Evolutionary conservation across 2,113 vertebrate genomes (phyloP).

Genomic region (Ptilonorhynchus violaceus): DNA sequence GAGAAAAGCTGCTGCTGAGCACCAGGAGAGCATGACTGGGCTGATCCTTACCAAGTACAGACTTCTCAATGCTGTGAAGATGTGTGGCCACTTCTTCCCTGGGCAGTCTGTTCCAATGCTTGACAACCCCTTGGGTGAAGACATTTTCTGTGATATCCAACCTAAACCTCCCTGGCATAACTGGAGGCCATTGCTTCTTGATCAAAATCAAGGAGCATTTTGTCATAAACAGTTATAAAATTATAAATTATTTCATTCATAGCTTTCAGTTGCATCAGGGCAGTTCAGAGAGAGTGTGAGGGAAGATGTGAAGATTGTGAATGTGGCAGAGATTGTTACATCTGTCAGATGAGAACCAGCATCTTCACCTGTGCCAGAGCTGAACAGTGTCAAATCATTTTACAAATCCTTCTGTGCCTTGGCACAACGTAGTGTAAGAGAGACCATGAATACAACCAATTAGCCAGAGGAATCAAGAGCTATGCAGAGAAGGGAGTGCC

Average conservation of each 20-base stretch:
- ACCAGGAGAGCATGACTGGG: background rate
- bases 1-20: background rate
- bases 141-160: background rate
- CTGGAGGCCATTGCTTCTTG: background rate
- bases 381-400: background rate
- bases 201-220: background rate
- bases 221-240: background rate
- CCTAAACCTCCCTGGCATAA: background rate
- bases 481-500: background rate
- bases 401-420: background rate
- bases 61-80: background rate
- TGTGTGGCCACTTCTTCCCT: background rate
- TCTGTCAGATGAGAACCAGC: background rate
- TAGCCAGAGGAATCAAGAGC: background rate
- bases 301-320: background rate
- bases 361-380: background rate
- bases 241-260: background rate
- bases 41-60: background rate
- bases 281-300: background rate
- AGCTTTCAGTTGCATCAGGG: background rate
- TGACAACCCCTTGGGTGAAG: background rate
- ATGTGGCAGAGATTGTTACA: background rate
- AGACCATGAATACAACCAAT: rapidly evolving
- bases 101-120: background rate
- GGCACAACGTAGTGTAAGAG: background rate